Conservation (phyloP, 2,113 vertebrate genomes). For the Catharus fuscescens region DNA sequence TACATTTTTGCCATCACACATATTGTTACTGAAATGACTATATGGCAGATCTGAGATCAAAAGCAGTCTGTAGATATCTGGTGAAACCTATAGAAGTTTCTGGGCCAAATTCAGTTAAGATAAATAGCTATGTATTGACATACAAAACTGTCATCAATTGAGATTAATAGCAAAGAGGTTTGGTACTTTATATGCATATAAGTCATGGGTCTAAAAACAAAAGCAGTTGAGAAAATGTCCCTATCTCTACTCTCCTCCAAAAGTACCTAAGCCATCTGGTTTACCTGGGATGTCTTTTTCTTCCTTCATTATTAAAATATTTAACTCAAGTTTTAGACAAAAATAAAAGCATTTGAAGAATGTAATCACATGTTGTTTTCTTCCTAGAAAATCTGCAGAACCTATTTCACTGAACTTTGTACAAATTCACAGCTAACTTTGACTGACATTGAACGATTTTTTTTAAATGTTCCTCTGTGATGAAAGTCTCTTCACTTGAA, state of each 20-base stretch:
- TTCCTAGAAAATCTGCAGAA: background rate
- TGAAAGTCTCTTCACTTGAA: background rate
- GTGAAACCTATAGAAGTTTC: background rate
- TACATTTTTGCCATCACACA: background rate
- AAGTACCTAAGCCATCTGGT: background rate
- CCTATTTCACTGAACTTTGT: background rate
- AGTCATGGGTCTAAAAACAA: background rate
- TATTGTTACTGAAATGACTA: background rate
- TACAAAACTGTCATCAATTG: background rate
- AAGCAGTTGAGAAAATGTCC: background rate
- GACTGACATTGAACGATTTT: background rate
- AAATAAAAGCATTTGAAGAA: background rate
- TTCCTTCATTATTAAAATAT: background rate
- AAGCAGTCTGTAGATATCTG: background rate
- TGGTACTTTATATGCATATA: background rate
- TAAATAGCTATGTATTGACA: background rate
- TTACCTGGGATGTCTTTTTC: background rate
- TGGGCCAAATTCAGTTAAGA: background rate
- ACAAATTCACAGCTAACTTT: slow-evolving; percentile 15
- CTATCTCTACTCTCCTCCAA: background rate
- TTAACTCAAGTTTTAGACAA: background rate
- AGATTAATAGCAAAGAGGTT: background rate
- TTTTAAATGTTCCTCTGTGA: background rate
- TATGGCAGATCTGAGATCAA: background rate
- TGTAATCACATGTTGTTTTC: background rate